A percentile compares a stretch with the other conserved stretches of the same genome.
Conservation (phyloP, 1,140 invertebrate genomes). For the Nixonia krombeini region DNA sequence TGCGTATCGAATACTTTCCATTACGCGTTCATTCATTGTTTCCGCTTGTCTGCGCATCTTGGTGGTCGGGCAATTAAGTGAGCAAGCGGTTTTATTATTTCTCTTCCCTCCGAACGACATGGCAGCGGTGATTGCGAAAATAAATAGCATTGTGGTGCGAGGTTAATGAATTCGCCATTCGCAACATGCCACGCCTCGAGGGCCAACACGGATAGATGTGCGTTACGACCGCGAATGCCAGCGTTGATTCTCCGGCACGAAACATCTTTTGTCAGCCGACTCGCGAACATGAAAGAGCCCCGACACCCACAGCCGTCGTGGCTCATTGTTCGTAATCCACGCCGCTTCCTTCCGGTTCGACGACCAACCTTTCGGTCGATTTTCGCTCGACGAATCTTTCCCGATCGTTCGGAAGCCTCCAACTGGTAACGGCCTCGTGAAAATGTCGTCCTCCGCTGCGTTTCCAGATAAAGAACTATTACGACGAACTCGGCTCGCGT, state of each 20-base stretch:
- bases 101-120: constrained; percentile 21
- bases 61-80: constrained; percentile 50
- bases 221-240: constrained; percentile 10
- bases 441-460: no score
- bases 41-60: constrained; percentile 31
- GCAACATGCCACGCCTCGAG: constrained; percentile 4
- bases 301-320: constrained; percentile 31
- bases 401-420: no score
- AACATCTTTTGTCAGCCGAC: constrained; percentile 13
- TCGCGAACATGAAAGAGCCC: constrained; percentile 2
- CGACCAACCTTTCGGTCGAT: constrained; percentile 8
- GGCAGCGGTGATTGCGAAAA: constrained; percentile 36
- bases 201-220: constrained; percentile 17
- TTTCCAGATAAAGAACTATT: no score
- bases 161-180: constrained; percentile 45
- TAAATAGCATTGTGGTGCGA: constrained; percentile 39
- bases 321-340: constrained; percentile 52
- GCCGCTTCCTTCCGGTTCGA: constrained; percentile 56
- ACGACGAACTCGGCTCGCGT: not conserved
- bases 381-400: no score
- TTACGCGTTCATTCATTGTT: constrained; percentile 47
- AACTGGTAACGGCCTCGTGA: no score
- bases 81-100: constrained; percentile 37
- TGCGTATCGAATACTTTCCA: constrained; percentile 48
- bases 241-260: constrained; percentile 13